Conservation (phyloP, 2,888 invertebrate genomes). For the Stenotaenia linearis region DNA sequence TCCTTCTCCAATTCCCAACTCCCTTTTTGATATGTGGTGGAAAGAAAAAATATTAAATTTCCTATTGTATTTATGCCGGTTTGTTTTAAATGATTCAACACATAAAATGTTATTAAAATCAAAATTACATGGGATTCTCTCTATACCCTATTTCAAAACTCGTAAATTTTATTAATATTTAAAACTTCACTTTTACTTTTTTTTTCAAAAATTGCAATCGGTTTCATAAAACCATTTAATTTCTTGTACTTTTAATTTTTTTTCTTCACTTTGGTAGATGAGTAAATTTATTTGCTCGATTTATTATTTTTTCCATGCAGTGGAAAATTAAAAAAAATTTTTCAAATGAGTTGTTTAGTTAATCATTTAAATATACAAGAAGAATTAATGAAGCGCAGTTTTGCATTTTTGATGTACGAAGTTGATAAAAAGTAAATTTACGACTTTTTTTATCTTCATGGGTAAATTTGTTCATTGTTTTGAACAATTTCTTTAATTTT, state of each 20-base stretch:
- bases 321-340: background rate
- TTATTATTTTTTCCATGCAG: too few relatives aligned
- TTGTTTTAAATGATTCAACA: background rate
- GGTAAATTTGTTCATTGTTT: too few relatives aligned
- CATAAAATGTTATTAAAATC: background rate
- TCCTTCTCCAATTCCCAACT: background rate
- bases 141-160: background rate
- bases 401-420: background rate
- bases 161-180: background rate
- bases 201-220: background rate
- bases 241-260: background rate
- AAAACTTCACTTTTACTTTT: background rate
- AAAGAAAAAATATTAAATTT: background rate
- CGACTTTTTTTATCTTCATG: background rate
- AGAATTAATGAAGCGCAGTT: background rate
- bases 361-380: background rate
- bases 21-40: background rate
- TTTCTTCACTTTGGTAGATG: background rate
- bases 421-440: background rate
- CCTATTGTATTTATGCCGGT: background rate
- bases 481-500: background rate
- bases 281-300: background rate
- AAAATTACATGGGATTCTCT: background rate
- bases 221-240: background rate
- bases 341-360: background rate